These are phyloP conservation scores for Henricia sp. DNA, from an alignment of 53 echinoderm and acorn worm genomes.

Conservation along the genomic window DNA sequence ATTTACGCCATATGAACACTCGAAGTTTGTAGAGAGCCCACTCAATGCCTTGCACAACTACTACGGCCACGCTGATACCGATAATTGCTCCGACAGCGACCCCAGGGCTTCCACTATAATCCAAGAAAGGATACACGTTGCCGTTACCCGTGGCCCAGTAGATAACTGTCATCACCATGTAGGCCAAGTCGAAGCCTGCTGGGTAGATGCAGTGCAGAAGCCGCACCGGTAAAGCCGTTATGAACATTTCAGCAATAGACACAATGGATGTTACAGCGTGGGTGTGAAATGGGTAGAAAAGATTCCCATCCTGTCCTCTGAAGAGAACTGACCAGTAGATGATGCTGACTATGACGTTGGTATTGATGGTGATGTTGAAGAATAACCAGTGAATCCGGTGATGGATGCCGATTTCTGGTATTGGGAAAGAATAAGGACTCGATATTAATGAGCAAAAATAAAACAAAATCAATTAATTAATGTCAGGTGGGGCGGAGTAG, in stretches of 20 bases:
- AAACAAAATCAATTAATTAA: neutral
- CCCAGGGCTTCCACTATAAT: constrained; percentile 54
- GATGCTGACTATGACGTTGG: constrained; percentile 51
- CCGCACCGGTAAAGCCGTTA: constrained; percentile 70
- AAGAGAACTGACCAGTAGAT: constrained; percentile 62
- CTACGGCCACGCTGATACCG: constrained; percentile 1
- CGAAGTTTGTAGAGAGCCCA: constrained; percentile 56
- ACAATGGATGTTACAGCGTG: constrained; percentile 60
- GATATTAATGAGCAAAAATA: neutral
- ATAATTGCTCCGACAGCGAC: constrained; percentile 16
- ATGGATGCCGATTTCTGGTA: constrained; percentile 21
- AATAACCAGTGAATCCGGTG: constrained; percentile 68
- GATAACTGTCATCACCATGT: constrained; percentile 58
- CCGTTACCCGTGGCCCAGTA: constrained; percentile 68
- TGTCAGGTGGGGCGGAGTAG: too few relatives aligned
- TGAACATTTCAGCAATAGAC: constrained; percentile 60
- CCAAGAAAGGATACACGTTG: constrained; percentile 55
- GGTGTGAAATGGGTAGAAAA: constrained; percentile 45
- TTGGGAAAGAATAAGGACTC: neutral
- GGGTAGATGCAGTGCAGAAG: constrained; percentile 67
- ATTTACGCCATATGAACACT: constrained; percentile 14
- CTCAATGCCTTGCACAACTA: constrained; percentile 14
- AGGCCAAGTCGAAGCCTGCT: constrained; percentile 29
- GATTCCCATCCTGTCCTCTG: neutral
- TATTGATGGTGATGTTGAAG: constrained; percentile 50